Evolutionary conservation across 2,888 invertebrate genomes (phyloP), one percentile per base, ranked within the genome.

Genomic region (Zaprionus bogoriensis): DNA sequence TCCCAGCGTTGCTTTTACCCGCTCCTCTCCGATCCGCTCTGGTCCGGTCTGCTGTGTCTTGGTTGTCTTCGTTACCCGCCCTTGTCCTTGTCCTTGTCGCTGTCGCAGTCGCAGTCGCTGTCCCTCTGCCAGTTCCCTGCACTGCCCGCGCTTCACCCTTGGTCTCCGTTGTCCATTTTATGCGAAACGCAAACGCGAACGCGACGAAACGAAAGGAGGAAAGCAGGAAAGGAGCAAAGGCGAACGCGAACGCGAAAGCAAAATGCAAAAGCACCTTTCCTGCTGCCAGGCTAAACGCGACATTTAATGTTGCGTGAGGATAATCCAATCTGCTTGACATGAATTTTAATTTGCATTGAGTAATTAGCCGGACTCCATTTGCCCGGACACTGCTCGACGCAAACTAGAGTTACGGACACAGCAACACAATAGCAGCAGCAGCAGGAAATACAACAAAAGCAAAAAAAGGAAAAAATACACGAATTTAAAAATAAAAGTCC

Each of bases 291-390:
- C 66, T 81, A 81, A 78, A 83, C 79, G 87, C 83, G 79, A 74
- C 81, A 81, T 83, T 87, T 83, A 80, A 83, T 87, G 84, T 81
- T 84, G 83, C 85, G 77, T 77, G 83, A 87, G 87, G 82, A 88
- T 86, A 88, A 88, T 88, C 86, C 85, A 86, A 86, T 86, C 88
- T 88, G 82, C 84, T 77, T 87, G 85, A 74, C 87, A 87, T 86
- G 86, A 86, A 86, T 86, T 86, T 86, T 87, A 86, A 88, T 86
- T 88, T 86, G 77, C 87, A 88, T 86, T 87, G 85, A 86, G 86
- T 88, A 86, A 86, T 86, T 86, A 86, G 88, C 79, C 80, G 61
- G 71, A 83, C 70, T 76, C 82, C 77, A 74, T 81, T 86, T 84
- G 77, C 74, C 61, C 60, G 65, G 55, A 57, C 74, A 55, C 38